Evolutionary conservation across 2,113 vertebrate species (phyloP).

Genomic region (Turdus rufiventris): DNA sequence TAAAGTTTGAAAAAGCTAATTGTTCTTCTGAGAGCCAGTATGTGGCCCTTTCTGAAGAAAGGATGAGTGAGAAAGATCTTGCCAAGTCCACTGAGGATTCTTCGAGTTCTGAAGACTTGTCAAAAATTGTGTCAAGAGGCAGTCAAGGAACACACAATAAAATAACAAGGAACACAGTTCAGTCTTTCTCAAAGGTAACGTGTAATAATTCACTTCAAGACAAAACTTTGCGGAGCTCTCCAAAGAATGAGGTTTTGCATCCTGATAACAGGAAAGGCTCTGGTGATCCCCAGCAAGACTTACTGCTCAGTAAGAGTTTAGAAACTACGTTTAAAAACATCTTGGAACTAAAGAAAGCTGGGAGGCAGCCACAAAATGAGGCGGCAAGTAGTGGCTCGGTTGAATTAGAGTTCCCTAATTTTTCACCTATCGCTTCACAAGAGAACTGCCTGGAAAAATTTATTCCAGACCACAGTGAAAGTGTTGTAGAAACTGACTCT

Average conservation of each 20-base stretch:
- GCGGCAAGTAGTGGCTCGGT: constrained; percentile 54
- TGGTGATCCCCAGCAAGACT: constrained; percentile 67
- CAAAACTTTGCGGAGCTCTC: constrained; percentile 71
- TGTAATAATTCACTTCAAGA: constrained; percentile 74
- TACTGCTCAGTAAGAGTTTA: constrained; percentile 74
- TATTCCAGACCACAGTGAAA: constrained; percentile 79
- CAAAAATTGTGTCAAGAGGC: constrained; percentile 50
- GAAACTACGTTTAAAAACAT: constrained; percentile 86
- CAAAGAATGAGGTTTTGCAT: constrained; percentile 74
- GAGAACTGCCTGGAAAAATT: constrained; percentile 81
- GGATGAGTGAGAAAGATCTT: constrained; percentile 51
- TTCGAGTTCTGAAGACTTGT: constrained; percentile 60
- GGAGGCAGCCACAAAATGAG: constrained; percentile 74
- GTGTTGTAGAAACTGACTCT: constrained; percentile 89
- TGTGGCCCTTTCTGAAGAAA: constrained; percentile 53
- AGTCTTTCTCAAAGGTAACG: constrained; percentile 59
- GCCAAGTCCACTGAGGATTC: constrained; percentile 62
- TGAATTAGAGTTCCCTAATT: constrained; percentile 76
- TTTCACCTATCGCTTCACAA: constrained; percentile 76
- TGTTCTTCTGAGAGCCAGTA: constrained; percentile 64
- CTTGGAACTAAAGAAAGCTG: constrained; percentile 84
- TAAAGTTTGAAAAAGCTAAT: constrained; percentile 70
- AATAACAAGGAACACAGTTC: constrained; percentile 48
- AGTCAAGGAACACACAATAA: constrained; percentile 61
- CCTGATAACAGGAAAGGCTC: constrained; percentile 69